These are phyloP conservation scores for Eriocheir sinensis DNA, from an alignment of 1,140 invertebrate genomes.

Conservation along the genomic window DNA sequence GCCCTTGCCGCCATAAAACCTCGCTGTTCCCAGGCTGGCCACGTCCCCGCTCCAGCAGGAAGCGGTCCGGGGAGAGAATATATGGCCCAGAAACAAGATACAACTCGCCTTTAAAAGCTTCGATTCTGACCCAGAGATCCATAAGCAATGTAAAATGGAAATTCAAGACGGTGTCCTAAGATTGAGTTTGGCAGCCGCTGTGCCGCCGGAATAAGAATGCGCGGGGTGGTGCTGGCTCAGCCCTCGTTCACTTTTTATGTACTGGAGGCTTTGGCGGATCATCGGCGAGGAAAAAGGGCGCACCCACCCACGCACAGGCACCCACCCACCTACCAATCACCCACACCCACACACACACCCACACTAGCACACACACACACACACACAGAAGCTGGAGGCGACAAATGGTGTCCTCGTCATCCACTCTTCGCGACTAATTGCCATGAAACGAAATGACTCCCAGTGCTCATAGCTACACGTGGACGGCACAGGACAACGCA, in stretches of 20 bases:
- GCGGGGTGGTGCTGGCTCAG: neutral
- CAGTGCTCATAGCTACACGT: no score
- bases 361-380: neutral
- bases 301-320: neutral
- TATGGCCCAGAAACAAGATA: conserved; percentile 63
- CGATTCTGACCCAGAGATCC: conserved; percentile 73
- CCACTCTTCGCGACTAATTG: no score
- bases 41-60: neutral
- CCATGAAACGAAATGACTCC: no score
- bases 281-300: neutral
- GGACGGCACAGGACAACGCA: no score
- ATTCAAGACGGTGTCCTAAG: conserved; percentile 70
- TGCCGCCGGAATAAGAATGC: conserved; percentile 55
- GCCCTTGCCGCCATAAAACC: conserved; percentile 3
- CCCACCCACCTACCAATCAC: neutral
- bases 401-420: no score
- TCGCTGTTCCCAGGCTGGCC: conserved; percentile 14
- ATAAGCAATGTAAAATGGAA: conserved; percentile 76
- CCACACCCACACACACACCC: neutral
- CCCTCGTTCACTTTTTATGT: conserved; percentile 15
- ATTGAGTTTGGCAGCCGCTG: conserved; percentile 72
- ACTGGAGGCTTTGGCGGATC: neutral
- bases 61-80: conserved; percentile 43
- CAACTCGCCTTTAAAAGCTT: conserved; percentile 71
- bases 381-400: neutral